Percentiles rank a stretch among this genome's conserved stretches.
Evolutionary conservation across 2,113 vertebrate genomes (phyloP).

Genomic region (Panurus biarmicus): DNA sequence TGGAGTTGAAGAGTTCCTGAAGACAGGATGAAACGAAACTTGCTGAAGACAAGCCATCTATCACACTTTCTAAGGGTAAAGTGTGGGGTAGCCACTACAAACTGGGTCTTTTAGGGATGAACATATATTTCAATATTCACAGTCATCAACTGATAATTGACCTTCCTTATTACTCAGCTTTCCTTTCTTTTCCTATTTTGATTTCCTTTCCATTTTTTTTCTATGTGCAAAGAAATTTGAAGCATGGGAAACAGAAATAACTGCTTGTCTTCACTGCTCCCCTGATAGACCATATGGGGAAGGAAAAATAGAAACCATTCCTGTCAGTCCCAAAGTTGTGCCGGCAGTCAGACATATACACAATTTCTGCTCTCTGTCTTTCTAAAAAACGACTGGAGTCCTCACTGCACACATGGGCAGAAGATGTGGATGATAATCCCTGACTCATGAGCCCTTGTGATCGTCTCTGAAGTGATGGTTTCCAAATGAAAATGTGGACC

Average conservation of each 20-base stretch:
- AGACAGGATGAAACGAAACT: not conserved
- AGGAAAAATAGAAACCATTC: not conserved
- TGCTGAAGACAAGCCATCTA: not conserved
- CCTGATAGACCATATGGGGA: not conserved
- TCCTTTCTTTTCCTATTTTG: not conserved
- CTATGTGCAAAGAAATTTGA: not conserved
- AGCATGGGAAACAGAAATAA: not conserved
- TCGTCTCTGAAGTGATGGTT: not conserved
- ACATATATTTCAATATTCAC: not conserved
- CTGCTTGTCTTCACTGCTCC: not conserved
- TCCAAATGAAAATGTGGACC: not conserved
- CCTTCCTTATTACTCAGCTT: not conserved
- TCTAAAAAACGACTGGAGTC: not conserved
- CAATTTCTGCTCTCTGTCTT: not conserved
- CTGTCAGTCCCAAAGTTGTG: not conserved
- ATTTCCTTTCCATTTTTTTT: not conserved
- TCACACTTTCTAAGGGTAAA: not conserved
- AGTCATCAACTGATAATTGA: not conserved
- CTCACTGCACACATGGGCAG: not conserved
- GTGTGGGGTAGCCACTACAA: not conserved
- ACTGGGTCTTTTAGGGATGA: not conserved
- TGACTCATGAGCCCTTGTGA: not conserved
- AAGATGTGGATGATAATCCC: not conserved
- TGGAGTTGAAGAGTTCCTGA: not conserved
- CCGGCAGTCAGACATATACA: not conserved